phyloP scores from a whole-genome alignment of 2,113 vertebrate species.

The Peucedramus taeniatus region DNA sequence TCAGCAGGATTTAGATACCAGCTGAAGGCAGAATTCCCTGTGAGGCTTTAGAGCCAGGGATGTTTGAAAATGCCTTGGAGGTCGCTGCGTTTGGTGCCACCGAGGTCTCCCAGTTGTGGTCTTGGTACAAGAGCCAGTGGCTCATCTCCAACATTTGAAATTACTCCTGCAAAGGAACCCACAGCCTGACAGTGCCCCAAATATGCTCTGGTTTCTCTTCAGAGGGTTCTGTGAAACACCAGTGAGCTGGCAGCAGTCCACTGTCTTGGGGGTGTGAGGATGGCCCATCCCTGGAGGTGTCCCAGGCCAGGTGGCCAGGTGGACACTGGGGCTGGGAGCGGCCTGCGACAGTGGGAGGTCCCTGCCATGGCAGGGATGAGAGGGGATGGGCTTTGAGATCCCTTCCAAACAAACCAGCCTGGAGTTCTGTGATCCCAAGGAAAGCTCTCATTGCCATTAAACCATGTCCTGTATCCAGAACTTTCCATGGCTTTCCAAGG shows the following conservation, averaged over 20 bases:
- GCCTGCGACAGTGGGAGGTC: not conserved
- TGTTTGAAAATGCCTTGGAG: not conserved
- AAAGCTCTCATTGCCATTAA: not conserved
- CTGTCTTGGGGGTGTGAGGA: not conserved
- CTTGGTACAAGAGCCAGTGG: not conserved
- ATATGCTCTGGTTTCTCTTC: not conserved
- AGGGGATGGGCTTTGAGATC: fast-evolving
- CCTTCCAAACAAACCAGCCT: not conserved
- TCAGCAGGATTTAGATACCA: not conserved
- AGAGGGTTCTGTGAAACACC: not conserved
- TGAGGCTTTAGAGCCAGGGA: not conserved
- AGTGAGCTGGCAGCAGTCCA: not conserved
- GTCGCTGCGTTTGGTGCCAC: not conserved
- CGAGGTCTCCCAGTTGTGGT: not conserved
- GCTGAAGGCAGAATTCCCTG: not conserved
- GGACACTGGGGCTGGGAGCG: not conserved
- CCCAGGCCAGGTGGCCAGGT: not conserved
- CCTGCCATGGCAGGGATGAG: not conserved
- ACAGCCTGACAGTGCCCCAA: not conserved
- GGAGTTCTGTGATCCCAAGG: not conserved
- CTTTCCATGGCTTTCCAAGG: not conserved
- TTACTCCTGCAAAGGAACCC: not conserved
- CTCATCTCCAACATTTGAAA: not conserved
- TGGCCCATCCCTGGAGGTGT: not conserved
- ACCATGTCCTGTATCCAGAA: fast-evolving